Conservation (phyloP, 2,888 invertebrate genomes). For the Drosophila atroscutellata region DNA sequence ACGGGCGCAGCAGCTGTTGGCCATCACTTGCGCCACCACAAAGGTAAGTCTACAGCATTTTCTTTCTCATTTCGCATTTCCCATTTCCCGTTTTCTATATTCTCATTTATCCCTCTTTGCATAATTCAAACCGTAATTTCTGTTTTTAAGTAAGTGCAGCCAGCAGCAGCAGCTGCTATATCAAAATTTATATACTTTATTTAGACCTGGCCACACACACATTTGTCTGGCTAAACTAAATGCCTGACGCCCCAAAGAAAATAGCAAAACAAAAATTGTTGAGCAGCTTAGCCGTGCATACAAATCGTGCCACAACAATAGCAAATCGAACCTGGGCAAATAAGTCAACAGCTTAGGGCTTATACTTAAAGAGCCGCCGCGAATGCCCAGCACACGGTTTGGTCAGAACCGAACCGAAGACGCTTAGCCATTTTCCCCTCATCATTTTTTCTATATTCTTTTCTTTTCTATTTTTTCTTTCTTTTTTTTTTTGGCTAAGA, state of each 20-base stretch:
- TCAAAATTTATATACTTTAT: conserved; percentile 33
- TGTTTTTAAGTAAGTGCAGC: conserved; percentile 59
- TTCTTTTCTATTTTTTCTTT: conserved; percentile 3
- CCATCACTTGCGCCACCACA: conserved; percentile 90
- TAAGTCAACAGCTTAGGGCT: conserved; percentile 79
- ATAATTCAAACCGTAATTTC: conserved; percentile 43
- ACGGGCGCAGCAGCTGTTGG: conserved; percentile 86
- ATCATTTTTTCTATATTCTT: background rate
- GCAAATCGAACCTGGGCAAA: conserved; percentile 73
- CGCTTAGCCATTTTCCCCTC: conserved; percentile 32
- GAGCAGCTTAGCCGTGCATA: conserved; percentile 52
- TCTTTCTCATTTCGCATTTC: background rate
- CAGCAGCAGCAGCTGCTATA: conserved; percentile 8
- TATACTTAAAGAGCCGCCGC: conserved; percentile 64
- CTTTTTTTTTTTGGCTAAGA: conserved; percentile 45
- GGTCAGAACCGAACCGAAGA: background rate
- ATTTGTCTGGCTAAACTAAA: conserved; percentile 50
- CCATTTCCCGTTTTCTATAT: background rate
- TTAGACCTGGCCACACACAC: background rate
- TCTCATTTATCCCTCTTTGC: conserved; percentile 14
- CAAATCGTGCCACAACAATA: conserved; percentile 35
- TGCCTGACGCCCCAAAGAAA: conserved; percentile 8
- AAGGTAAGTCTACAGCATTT: conserved; percentile 86
- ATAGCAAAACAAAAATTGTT: conserved; percentile 45
- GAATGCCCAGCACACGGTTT: conserved; percentile 46